Conservation (phyloP, 2,797 vertebrate genomes). For the Gephyroberyx darwinii region DNA sequence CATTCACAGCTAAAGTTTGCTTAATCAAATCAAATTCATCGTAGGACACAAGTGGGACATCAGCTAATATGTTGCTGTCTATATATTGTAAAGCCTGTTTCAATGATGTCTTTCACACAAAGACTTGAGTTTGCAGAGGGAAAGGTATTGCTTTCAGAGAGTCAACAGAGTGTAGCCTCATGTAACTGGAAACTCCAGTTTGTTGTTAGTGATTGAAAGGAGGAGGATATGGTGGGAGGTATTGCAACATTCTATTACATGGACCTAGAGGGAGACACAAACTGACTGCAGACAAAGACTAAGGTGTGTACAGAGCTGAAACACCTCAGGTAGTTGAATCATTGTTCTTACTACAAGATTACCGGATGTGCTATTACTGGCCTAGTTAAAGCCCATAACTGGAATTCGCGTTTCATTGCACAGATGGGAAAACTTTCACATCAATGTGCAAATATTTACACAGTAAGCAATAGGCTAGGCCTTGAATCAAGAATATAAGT, state of each 20-base stretch:
- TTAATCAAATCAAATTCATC: not conserved
- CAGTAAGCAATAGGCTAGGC: not conserved
- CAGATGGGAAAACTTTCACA: slow-evolving; percentile 5
- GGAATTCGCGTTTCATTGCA: slow-evolving; percentile 4
- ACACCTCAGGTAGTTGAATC: slow-evolving; percentile 19
- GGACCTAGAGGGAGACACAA: slow-evolving; percentile 6
- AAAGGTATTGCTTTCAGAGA: not conserved
- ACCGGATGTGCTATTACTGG: not conserved
- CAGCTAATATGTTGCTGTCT: not conserved
- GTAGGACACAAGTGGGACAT: not conserved
- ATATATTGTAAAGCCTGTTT: not conserved
- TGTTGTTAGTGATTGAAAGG: slow-evolving; percentile 11
- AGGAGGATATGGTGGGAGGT: not conserved
- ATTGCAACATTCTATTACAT: slow-evolving; percentile 4
- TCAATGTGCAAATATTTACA: slow-evolving; percentile 21
- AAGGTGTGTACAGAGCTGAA: slow-evolving; percentile 33
- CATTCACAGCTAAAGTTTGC: slow-evolving; percentile 1
- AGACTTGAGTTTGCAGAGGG: not conserved
- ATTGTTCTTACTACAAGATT: slow-evolving; percentile 10
- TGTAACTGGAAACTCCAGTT: slow-evolving; percentile 65
- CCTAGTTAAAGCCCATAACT: not conserved
- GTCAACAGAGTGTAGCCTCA: not conserved
- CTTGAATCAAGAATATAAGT: slow-evolving; percentile 4
- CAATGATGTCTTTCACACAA: not conserved
- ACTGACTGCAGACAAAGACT: slow-evolving; percentile 42